Evolutionary conservation across 2,888 invertebrate species (phyloP).

Genomic region (Drosophila incognita): DNA sequence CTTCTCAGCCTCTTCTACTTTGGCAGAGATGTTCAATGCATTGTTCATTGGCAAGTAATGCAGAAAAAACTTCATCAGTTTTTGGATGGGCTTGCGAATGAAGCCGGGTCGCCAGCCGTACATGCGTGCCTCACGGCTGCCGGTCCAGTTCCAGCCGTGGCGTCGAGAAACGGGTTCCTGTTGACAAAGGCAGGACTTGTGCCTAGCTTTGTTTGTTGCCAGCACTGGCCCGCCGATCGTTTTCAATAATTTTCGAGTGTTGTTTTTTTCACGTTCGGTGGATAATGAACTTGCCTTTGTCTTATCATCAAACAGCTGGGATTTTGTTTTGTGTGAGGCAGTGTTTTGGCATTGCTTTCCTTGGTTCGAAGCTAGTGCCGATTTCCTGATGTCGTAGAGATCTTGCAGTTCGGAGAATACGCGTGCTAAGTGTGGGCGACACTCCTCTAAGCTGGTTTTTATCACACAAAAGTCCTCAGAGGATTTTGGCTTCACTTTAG

Average conservation of each 20-base stretch:
- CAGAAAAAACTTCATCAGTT: constrained; percentile 82
- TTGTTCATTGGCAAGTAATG: constrained; percentile 69
- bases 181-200: constrained; percentile 44
- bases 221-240: background rate
- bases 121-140: constrained; percentile 53
- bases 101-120: constrained; percentile 83
- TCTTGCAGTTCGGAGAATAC: constrained; percentile 82
- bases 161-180: constrained; percentile 86
- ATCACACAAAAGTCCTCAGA: constrained; percentile 65
- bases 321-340: background rate
- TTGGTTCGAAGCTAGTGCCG: constrained; percentile 37
- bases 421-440: constrained; percentile 79
- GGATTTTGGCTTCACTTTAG: constrained; percentile 40
- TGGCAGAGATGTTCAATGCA: constrained; percentile 62
- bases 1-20: constrained; percentile 71
- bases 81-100: constrained; percentile 79
- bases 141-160: constrained; percentile 90
- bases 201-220: constrained; percentile 5
- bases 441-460: constrained; percentile 44
- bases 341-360: constrained; percentile 46
- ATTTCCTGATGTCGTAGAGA: constrained; percentile 76
- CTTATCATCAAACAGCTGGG: background rate
- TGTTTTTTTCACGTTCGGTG: no score
- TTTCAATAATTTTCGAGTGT: background rate
- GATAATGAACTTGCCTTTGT: background rate